Evolutionary conservation across 2,113 vertebrate genomes (phyloP).

Genomic region (Plecotus auritus): DNA sequence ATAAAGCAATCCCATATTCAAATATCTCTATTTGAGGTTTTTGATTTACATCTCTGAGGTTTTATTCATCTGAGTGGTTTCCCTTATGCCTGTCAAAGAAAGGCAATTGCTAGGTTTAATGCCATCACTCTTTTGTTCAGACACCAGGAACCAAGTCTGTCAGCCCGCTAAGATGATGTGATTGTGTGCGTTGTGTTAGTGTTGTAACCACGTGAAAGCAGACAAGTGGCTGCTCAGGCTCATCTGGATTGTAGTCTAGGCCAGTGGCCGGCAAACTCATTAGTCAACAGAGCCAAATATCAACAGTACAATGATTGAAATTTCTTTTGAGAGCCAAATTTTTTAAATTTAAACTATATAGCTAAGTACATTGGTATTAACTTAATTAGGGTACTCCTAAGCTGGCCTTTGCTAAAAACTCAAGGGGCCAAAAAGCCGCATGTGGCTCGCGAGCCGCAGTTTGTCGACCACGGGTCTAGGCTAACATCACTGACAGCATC

Average conservation of each 20-base stretch:
- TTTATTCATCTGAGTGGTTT: constrained; percentile 28
- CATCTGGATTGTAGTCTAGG: too few species aligned
- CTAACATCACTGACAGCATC: background rate
- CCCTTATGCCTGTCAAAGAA: constrained; percentile 9
- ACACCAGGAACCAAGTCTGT: background rate
- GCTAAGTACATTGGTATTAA: too few species aligned
- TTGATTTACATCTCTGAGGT: background rate
- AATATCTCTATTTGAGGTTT: constrained; percentile 29
- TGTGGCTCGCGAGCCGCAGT: too few species aligned
- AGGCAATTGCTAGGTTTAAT: background rate
- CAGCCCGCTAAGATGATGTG: background rate
- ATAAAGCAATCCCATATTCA: constrained; percentile 8
- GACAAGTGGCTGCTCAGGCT: rapidly evolving
- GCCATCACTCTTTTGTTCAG: background rate
- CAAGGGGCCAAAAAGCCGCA: too few species aligned
- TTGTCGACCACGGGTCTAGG: too few species aligned
- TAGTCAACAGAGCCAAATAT: too few species aligned
- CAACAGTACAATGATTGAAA: too few species aligned
- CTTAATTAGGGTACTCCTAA: too few species aligned
- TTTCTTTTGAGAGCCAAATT: too few species aligned
- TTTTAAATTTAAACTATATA: too few species aligned
- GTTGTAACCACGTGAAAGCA: background rate
- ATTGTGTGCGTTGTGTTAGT: background rate
- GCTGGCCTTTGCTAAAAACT: too few species aligned
- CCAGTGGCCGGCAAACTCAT: too few species aligned